These are phyloP conservation scores for Theristicus caerulescens DNA, from an alignment of 2,113 vertebrate genomes.

Conservation along the genomic window DNA sequence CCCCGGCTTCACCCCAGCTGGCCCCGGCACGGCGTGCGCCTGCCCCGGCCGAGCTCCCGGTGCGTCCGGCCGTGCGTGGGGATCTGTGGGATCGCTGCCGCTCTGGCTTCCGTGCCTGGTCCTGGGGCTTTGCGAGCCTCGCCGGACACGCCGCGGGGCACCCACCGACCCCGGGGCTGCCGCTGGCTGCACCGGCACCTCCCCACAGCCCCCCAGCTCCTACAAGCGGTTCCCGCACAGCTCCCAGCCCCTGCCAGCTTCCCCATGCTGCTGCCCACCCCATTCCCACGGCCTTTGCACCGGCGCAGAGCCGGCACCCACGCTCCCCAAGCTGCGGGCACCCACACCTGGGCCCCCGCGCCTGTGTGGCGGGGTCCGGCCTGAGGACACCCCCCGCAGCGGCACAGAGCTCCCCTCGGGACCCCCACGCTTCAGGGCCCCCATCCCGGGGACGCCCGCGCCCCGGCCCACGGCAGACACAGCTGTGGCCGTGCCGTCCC, in stretches of 20 bases:
- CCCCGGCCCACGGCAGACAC: neutral
- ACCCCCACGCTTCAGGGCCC: neutral
- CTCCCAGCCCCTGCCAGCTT: neutral
- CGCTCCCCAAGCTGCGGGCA: too few species aligned
- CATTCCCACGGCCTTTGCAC: neutral
- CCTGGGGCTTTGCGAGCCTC: neutral
- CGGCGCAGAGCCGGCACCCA: neutral
- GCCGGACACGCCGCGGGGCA: accelerated
- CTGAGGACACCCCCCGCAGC: neutral
- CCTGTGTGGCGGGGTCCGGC: neutral
- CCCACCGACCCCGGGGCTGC: neutral
- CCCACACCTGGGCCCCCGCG: neutral
- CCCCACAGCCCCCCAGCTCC: neutral
- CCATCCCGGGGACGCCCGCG: neutral
- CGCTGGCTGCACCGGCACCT: neutral
- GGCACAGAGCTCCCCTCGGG: neutral
- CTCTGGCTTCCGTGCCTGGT: neutral
- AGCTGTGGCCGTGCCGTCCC: neutral
- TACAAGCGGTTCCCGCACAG: neutral
- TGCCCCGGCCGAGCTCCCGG: neutral
- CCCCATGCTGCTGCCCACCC: neutral
- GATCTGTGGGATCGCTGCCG: neutral
- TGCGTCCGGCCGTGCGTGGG: neutral
- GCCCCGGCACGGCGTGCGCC: neutral
- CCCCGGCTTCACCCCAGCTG: neutral